A percentile compares a stretch with the other conserved stretches of the same genome.
Evolutionary conservation across 2,113 vertebrate genomes (phyloP).

Genomic region (Hylia prasina): DNA sequence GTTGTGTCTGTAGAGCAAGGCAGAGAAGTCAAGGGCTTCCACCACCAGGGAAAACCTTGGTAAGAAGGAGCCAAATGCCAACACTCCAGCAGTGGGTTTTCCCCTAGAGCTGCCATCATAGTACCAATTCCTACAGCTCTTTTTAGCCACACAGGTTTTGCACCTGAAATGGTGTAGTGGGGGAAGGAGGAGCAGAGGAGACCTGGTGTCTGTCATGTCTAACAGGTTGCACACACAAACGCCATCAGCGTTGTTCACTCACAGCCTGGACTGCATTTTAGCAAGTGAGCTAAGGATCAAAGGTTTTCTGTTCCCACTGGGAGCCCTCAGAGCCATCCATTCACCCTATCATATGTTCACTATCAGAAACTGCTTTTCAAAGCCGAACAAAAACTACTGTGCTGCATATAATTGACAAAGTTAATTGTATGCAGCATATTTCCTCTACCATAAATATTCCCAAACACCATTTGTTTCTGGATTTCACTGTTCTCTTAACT

Average conservation of each 20-base stretch:
- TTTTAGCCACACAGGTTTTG: neutral
- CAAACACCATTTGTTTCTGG: constrained; percentile 6
- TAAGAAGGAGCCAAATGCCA: neutral
- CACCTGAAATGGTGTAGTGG: neutral
- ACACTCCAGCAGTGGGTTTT: neutral
- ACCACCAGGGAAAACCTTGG: neutral
- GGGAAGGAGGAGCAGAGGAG: neutral
- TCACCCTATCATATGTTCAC: constrained; percentile 31
- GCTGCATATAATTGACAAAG: neutral
- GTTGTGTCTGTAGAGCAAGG: neutral
- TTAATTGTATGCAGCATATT: neutral
- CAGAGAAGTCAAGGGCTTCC: neutral
- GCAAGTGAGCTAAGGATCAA: neutral
- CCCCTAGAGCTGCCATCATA: neutral
- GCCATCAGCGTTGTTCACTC: neutral
- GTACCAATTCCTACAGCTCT: neutral
- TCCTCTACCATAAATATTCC: constrained; percentile 2
- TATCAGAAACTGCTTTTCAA: constrained; percentile 9
- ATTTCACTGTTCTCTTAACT: constrained; percentile 64
- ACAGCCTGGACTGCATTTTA: neutral
- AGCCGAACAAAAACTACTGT: constrained; percentile 61
- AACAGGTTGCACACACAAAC: neutral
- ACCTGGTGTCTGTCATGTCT: neutral
- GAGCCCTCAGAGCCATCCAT: constrained; percentile 12
- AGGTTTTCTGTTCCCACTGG: neutral